These are phyloP conservation scores for Hemicordylus capensis DNA, from an alignment of 2,113 vertebrate species.

Conservation along the genomic window DNA sequence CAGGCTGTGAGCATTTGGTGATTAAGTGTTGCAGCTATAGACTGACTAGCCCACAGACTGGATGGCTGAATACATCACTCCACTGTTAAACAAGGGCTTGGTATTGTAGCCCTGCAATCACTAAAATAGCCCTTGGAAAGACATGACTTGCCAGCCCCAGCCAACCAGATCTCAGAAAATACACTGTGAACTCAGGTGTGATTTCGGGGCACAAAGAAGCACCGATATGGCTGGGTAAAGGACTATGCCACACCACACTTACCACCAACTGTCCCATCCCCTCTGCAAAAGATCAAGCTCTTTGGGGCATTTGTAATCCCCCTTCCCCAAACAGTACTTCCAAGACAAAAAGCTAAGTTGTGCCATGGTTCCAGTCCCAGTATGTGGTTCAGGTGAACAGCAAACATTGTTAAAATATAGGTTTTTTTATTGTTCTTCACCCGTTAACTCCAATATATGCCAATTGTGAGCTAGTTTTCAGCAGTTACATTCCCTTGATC, in stretches of 20 bases:
- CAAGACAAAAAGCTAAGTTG: background rate
- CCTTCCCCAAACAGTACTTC: background rate
- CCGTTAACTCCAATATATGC: constrained; percentile 82
- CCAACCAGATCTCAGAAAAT: background rate
- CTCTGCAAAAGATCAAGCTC: background rate
- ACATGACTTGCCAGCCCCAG: background rate
- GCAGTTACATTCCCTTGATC: constrained; percentile 81
- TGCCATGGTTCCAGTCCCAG: constrained; percentile 39
- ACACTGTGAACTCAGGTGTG: background rate
- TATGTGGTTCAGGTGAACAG: constrained; percentile 60
- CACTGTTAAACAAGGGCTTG: background rate
- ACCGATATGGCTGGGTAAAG: background rate
- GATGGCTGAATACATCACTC: background rate
- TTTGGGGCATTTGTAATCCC: background rate
- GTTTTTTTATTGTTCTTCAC: constrained; percentile 84
- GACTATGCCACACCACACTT: background rate
- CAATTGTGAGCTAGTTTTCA: constrained; percentile 79
- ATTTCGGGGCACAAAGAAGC: background rate
- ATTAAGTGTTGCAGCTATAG: background rate
- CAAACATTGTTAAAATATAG: constrained; percentile 81
- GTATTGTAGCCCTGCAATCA: background rate
- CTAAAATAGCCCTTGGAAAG: constrained; percentile 59
- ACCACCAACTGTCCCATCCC: constrained; percentile 8
- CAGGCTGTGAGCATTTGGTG: background rate
- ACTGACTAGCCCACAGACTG: background rate